A percentile compares a stretch with the other conserved stretches of the same genome.
These are phyloP conservation scores for Bombus pyrosoma DNA, from an alignment of 1,140 invertebrate genomes.

Conservation along the genomic window DNA sequence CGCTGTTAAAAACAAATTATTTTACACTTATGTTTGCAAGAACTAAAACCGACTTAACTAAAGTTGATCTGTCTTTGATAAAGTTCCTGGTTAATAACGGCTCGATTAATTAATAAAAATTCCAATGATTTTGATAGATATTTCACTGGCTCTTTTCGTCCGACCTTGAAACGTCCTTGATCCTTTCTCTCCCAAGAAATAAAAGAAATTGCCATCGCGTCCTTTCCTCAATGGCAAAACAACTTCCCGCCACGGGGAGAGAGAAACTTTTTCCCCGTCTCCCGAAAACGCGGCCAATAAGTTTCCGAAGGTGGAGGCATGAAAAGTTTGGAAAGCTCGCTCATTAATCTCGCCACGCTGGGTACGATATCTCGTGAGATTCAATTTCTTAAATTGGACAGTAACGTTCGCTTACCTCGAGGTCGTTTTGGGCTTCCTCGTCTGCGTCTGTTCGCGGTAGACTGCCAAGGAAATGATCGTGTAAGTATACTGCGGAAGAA, in stretches of 20 bases:
- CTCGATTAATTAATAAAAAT: neutral
- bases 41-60: neutral
- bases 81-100: neutral
- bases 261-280: conserved; percentile 16
- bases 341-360: conserved; percentile 40
- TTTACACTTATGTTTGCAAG: neutral
- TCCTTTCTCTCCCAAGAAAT: neutral
- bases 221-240: neutral
- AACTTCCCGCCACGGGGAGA: neutral
- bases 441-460: neutral
- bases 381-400: conserved; percentile 43
- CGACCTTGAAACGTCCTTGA: neutral
- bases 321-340: conserved; percentile 36
- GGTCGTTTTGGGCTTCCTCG: neutral
- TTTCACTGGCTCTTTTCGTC: neutral
- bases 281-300: conserved; percentile 32
- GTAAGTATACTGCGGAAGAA: neutral
- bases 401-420: conserved; percentile 42
- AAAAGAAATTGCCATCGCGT: neutral
- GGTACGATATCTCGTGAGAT: conserved; percentile 35
- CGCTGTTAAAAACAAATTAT: neutral
- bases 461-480: conserved; percentile 23
- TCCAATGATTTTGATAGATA: neutral
- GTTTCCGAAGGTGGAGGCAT: neutral
- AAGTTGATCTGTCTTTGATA: neutral